Conservation (phyloP, 2,888 invertebrate species). For the Protonemura montana region DNA sequence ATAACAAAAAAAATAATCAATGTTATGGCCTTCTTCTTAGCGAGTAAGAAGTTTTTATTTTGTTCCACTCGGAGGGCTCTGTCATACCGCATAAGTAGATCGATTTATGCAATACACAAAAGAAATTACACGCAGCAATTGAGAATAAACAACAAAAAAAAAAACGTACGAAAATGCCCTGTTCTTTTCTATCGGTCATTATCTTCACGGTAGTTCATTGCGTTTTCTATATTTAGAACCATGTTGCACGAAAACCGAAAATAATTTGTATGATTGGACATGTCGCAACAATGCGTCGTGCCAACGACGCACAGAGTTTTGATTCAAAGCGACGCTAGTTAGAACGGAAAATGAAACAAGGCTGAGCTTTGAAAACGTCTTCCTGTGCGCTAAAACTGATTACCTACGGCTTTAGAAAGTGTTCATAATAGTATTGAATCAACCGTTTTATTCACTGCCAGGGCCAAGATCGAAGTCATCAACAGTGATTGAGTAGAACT, state of each 20-base stretch:
- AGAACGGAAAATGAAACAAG: constrained; percentile 20
- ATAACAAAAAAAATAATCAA: not conserved
- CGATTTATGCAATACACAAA: not conserved
- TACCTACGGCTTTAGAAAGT: constrained; percentile 37
- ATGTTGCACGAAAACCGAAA: not conserved
- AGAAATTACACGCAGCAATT: not conserved
- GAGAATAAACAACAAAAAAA: not conserved
- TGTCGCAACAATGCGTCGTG: not conserved
- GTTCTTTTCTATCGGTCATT: too few relatives aligned
- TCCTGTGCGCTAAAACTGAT: constrained; percentile 26
- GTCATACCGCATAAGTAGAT: not conserved
- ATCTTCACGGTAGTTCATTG: not conserved
- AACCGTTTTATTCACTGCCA: constrained; percentile 32
- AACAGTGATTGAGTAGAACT: not conserved
- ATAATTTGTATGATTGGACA: not conserved
- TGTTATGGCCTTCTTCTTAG: not conserved
- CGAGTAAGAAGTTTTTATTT: too few relatives aligned
- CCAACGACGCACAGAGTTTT: not conserved
- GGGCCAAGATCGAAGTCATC: constrained; percentile 16
- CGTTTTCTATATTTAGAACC: not conserved
- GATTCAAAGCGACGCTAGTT: not conserved
- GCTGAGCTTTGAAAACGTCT: constrained; percentile 17
- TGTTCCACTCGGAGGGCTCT: not conserved
- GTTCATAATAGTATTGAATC: not conserved
- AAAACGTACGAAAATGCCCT: not conserved